Base-by-base conservation (phyloP, 2,797 vertebrate species). In the Alosa sapidissima region DNA sequence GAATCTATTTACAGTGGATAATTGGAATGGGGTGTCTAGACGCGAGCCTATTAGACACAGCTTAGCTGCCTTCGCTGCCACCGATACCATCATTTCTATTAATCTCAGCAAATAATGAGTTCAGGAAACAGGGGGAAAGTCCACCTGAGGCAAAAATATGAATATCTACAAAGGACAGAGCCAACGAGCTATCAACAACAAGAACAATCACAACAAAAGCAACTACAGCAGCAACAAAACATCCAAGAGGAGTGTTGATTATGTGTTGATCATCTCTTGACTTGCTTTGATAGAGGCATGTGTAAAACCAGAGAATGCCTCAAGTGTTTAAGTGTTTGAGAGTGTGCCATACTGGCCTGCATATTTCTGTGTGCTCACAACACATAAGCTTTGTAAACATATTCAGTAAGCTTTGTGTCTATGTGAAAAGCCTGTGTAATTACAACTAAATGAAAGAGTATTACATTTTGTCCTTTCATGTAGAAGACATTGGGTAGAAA, bases 1-100 rank as follows among this genome's bases (percentile, higher is more conserved):
- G 90, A 91, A 94, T 94, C 91, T 95, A 94, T 95, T 96, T 95
- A 95, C 93, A 94, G 92, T 93, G 93, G 91, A 91, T 96, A 95
- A 95, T 95, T 96, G 94, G 93, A 91, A 93, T 91, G 93, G 93
- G 93, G 89, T 89, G 92, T 93, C 94, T 93, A 93, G 94, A 94
- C 93, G 91, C 93, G 2, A 93, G 93, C 91, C 93, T 94, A 95
- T 95, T 95, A 95, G 94, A 94, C 93, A 93, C 92, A 94, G 94
- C 93, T 95, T 95, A 94, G 92, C 90, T 85, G 82, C 89, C 87
- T 93, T 91, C 89, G 84, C 91, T 85, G 78, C 86, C 82, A 88
- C 91, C 89, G 91, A 95, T 93, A 89, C 88, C 92, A 88, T 87
- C 90, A 91, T 93, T 92, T 90, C 83, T 92, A 91, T 92, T 95